These are phyloP conservation scores for Parnassius glacialis DNA, from an alignment of 2,888 invertebrate species.

Conservation along the genomic window DNA sequence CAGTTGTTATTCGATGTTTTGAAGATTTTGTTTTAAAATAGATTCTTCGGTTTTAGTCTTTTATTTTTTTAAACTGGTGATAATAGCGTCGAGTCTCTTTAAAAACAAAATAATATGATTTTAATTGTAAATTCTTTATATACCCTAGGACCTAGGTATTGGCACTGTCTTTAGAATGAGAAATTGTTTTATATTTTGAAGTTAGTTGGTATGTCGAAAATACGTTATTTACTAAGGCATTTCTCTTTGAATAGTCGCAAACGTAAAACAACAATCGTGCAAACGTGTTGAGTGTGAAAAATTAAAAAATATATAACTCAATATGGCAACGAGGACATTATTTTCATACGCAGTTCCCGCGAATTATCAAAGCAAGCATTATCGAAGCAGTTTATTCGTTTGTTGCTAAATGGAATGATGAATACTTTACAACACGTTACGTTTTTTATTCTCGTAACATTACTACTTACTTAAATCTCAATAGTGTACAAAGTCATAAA, in stretches of 20 bases:
- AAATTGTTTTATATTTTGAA: too few relatives aligned
- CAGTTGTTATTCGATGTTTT: too few relatives aligned
- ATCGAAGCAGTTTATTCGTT: constrained; percentile 53
- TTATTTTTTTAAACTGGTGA: too few relatives aligned
- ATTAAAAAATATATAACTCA: constrained; percentile 47
- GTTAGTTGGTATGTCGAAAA: too few relatives aligned
- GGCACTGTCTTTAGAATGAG: too few relatives aligned
- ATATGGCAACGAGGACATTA: constrained; percentile 49
- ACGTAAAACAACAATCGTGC: constrained; percentile 7
- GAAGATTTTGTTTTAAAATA: too few relatives aligned
- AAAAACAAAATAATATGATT: too few relatives aligned
- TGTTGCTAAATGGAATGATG: constrained; percentile 47
- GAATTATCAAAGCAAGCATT: constrained; percentile 51
- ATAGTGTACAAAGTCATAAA: background rate
- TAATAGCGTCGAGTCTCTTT: too few relatives aligned
- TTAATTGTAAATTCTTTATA: too few relatives aligned
- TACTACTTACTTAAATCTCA: background rate
- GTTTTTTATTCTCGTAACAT: constrained; percentile 10
- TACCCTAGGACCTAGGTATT: too few relatives aligned
- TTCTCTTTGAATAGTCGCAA: background rate
- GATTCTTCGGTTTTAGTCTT: too few relatives aligned
- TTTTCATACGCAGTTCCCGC: constrained; percentile 63
- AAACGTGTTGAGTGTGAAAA: constrained; percentile 36
- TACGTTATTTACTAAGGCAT: too few relatives aligned
- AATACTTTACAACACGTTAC: constrained; percentile 33